Conservation (phyloP, 2,113 vertebrate genomes). For the Hippopotamus amphibius region DNA sequence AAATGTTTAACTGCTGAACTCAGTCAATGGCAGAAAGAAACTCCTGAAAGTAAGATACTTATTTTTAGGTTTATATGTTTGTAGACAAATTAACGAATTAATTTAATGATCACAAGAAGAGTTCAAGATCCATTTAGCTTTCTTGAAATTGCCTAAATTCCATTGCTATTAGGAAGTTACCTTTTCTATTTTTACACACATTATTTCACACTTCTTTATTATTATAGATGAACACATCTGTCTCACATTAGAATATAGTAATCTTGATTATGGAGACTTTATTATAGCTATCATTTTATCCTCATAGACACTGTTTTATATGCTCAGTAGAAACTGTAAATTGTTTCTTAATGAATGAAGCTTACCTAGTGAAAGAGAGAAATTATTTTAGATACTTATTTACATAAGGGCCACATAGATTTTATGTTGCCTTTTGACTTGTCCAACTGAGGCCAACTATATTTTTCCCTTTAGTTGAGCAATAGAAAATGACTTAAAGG, state of each 20-base stretch:
- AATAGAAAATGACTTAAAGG: conserved; percentile 28
- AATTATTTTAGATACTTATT: conserved; percentile 37
- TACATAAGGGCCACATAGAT: neutral
- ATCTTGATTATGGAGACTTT: conserved; percentile 20
- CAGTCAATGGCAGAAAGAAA: conserved; percentile 77
- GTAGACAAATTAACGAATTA: conserved; percentile 25
- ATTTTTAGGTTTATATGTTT: conserved; percentile 51
- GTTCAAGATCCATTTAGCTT: conserved; percentile 42
- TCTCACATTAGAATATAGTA: neutral
- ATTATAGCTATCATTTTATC: neutral
- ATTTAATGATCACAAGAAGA: conserved; percentile 57
- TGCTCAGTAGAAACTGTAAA: neutral
- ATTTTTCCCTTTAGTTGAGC: conserved; percentile 34
- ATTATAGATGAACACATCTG: neutral
- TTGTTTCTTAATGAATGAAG: conserved; percentile 53
- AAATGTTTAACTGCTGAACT: conserved; percentile 80
- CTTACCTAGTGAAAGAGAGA: neutral
- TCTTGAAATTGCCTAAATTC: conserved; percentile 17
- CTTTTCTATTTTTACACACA: conserved; percentile 7
- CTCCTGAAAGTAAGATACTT: conserved; percentile 86
- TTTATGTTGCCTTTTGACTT: neutral
- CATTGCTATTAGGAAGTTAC: neutral
- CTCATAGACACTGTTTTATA: neutral
- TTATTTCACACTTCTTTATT: conserved; percentile 14
- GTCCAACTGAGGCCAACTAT: neutral